Percentiles rank a stretch among this genome's conserved stretches.
These are phyloP conservation scores for Strigamia maritima DNA, from an alignment of 2,888 invertebrate genomes.

Conservation along the genomic window DNA sequence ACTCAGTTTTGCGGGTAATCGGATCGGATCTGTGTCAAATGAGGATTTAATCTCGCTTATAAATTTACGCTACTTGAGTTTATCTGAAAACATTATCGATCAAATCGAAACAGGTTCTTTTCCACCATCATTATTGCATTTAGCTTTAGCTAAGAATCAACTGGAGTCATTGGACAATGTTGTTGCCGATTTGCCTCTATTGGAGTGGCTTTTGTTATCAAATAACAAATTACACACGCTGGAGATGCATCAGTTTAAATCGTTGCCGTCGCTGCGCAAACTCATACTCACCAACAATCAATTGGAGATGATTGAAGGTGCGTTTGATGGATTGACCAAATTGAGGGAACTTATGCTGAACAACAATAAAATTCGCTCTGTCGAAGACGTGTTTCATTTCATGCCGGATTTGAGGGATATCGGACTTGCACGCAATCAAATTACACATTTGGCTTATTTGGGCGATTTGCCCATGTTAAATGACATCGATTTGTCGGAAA, in stretches of 20 bases:
- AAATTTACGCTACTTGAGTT: slow-evolving; percentile 78
- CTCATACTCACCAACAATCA: neutral
- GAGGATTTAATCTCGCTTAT: slow-evolving; percentile 70
- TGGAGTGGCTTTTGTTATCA: slow-evolving; percentile 41
- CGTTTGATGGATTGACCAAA: neutral
- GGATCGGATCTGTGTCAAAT: slow-evolving; percentile 66
- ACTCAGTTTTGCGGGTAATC: slow-evolving; percentile 76
- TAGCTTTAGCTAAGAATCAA: slow-evolving; percentile 78
- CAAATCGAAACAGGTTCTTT: slow-evolving; percentile 78
- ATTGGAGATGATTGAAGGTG: neutral
- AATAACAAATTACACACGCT: slow-evolving; percentile 1
- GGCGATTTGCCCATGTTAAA: neutral
- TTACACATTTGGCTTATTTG: neutral
- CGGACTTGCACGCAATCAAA: neutral
- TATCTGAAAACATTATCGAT: slow-evolving; percentile 85
- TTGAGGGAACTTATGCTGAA: neutral
- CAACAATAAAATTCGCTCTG: neutral
- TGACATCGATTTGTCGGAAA: neutral
- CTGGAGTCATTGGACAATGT: slow-evolving; percentile 64
- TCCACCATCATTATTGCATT: slow-evolving; percentile 72
- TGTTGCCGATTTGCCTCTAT: slow-evolving; percentile 9
- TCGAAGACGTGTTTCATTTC: neutral
- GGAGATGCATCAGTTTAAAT: neutral
- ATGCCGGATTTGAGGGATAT: neutral
- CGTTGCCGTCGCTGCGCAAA: neutral